Base-by-base conservation (phyloP, 2,113 vertebrate species). In the Phyllopteryx taeniolatus region DNA sequence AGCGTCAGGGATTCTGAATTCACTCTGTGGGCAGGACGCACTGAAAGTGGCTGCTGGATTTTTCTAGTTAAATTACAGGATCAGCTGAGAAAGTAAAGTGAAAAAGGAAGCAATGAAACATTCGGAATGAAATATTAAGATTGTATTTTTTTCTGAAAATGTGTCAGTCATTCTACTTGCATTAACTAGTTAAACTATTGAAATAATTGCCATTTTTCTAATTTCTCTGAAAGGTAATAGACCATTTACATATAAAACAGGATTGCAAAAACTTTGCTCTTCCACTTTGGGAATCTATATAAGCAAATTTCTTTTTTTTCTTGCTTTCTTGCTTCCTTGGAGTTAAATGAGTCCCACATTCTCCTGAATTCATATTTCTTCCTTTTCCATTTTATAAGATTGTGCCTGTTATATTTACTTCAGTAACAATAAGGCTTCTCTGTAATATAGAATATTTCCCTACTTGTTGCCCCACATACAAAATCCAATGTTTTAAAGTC, bases 401-500 rank as follows among this genome's bases (percentile, higher is more conserved):
- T 17, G 14, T 17, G 13, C 7, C 59, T 35, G 14, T 71, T 47
- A 56, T 44, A 53, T 62, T 66, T 20, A 8, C 20, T 6, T 44
- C 5, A 7, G 20, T 22, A 43, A 46, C 47, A 71, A 71, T 49
- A 56, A 69, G 64, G 66, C 44, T 69, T 79, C 17, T 54, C 12
- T 66, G 60, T n/a, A 71, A 59, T 47, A 73, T 77, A 49, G 44
- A 20, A 60, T 79, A 62, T 67, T 72, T 79, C 54, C 12, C 42
- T 35, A 47, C 44, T 71, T 71, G 43, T 76, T 2, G 44, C 47
- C 57, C 56, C 42, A 35, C 65, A 35, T 63, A 44, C 56, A 70
- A 82, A 86, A 85, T 87, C 60, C 76, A 62, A 39, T 67, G 69
- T 83, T 71, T 77, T 19, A 81, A 74, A 83, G 70, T 72, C 61